A percentile compares a stretch with the other conserved stretches of the same genome.
Evolutionary conservation across 2,797 vertebrate species (phyloP).

Genomic region (Diplodus puntazzo): DNA sequence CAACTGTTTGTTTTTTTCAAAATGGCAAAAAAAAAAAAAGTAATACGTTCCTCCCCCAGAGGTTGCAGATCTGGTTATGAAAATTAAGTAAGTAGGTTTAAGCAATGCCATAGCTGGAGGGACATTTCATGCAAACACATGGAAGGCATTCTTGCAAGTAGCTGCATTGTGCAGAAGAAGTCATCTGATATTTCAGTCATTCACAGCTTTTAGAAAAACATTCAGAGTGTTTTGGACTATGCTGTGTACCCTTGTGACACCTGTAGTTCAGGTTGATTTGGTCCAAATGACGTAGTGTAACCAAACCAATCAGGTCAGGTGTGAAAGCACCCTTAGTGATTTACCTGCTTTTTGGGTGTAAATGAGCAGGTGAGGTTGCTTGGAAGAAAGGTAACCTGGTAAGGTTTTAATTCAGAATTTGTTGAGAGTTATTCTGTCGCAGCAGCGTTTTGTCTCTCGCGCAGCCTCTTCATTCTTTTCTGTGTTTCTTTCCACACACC

Average conservation of each 20-base stretch:
- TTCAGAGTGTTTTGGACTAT: neutral
- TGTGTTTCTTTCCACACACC: neutral
- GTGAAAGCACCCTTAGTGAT: neutral
- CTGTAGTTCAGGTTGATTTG: too few species aligned
- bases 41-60: neutral
- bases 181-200: neutral
- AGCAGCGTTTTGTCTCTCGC: neutral
- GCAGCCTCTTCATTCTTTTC: neutral
- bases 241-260: too few species aligned
- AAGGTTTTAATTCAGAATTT: neutral
- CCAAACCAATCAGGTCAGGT: neutral
- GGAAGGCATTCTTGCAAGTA: neutral
- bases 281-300: too few species aligned
- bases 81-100: neutral
- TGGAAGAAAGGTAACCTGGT: neutral
- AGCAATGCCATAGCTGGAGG: neutral
- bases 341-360: neutral
- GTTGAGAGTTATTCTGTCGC: neutral
- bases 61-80: conserved; percentile 3
- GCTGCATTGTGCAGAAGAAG: neutral
- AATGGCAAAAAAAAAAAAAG: neutral
- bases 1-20: neutral
- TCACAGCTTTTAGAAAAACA: neutral
- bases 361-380: neutral
- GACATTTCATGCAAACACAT: too few species aligned